Evolutionary conservation across 1,140 invertebrate species (phyloP).

Genomic region (Cryptotermes secundus): DNA sequence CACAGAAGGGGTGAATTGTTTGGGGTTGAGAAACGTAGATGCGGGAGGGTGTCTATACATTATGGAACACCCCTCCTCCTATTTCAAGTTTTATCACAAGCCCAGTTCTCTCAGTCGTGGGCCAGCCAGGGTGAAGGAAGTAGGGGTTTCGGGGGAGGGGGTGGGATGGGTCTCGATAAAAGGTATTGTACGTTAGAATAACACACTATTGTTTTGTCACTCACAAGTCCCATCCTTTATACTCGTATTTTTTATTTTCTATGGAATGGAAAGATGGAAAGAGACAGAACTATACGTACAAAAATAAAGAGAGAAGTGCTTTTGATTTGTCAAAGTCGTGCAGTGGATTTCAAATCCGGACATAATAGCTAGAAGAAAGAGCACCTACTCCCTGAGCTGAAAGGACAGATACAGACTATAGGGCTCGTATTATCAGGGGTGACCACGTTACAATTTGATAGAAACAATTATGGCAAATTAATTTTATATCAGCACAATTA

Average conservation of each 20-base stretch:
- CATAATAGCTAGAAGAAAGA: conserved; percentile 24
- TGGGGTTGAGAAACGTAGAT: neutral
- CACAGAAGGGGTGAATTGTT: neutral
- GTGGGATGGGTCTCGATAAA: neutral
- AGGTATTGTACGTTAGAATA: conserved; percentile 29
- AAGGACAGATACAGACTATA: conserved; percentile 22
- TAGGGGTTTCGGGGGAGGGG: too few species aligned
- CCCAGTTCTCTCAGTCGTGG: neutral
- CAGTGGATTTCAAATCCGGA: conserved; percentile 24
- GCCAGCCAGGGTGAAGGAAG: neutral
- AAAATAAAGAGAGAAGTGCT: conserved; percentile 21
- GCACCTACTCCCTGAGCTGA: neutral
- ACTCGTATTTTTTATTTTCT: neutral
- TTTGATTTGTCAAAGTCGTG: conserved; percentile 29
- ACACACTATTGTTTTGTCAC: conserved; percentile 27
- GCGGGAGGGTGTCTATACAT: neutral
- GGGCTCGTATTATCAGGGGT: neutral
- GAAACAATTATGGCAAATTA: too few species aligned
- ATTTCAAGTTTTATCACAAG: neutral
- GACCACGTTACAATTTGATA: neutral
- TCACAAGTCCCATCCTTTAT: conserved; percentile 26
- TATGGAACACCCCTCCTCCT: neutral
- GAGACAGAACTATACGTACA: neutral
- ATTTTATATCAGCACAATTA: too few species aligned
- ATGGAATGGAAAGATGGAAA: conserved; percentile 16